Conservation (phyloP, 2,797 vertebrate genomes). For the Orestias chungarensis region DNA sequence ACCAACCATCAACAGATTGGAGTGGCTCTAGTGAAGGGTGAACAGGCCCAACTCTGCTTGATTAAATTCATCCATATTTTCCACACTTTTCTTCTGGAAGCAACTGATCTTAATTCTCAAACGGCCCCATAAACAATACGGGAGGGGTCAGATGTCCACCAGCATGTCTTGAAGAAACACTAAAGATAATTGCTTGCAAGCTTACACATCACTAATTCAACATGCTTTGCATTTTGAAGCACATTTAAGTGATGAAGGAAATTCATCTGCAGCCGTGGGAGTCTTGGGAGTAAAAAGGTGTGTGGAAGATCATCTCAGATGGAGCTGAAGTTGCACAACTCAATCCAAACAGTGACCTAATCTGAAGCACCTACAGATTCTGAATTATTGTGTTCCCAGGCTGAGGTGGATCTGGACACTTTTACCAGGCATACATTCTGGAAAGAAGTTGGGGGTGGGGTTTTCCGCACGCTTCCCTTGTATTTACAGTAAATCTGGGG, state of each 20-base stretch:
- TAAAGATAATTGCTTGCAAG: background rate
- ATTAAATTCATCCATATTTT: too few species aligned
- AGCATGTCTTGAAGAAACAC: conserved; percentile 5
- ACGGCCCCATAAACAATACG: background rate
- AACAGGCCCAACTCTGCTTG: too few species aligned
- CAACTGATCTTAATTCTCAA: background rate
- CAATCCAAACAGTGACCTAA: background rate
- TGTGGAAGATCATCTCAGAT: background rate
- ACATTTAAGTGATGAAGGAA: background rate
- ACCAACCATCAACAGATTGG: background rate
- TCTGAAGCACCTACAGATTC: background rate
- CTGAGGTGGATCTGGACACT: too few species aligned
- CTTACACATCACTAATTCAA: background rate
- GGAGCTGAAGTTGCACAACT: background rate
- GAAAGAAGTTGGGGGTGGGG: too few species aligned
- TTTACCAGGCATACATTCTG: too few species aligned
- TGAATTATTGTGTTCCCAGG: too few species aligned
- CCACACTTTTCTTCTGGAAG: background rate
- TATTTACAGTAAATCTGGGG: background rate
- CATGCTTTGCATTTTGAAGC: background rate
- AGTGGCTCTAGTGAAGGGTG: background rate
- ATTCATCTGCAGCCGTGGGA: background rate
- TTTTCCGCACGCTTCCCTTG: too few species aligned
- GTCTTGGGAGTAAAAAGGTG: too few species aligned
- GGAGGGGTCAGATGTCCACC: background rate